Evolutionary conservation across 1,140 invertebrate species (phyloP).

Genomic region (Ridgeia piscesae): DNA sequence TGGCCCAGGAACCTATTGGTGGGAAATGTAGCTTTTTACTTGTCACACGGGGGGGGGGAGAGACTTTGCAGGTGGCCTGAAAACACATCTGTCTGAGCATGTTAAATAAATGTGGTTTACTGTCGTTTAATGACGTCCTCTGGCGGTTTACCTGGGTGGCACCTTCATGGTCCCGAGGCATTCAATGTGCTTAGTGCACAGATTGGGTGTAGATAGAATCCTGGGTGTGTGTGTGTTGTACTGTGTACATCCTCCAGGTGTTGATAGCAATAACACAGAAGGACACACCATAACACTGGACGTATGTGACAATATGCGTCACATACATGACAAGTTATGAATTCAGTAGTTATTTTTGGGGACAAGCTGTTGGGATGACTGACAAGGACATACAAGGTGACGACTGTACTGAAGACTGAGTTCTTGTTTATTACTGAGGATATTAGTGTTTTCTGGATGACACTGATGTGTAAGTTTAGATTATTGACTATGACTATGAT

Average conservation of each 20-base stretch:
- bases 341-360: neutral
- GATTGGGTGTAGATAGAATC: neutral
- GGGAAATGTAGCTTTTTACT: neutral
- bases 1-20: neutral
- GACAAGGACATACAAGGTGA: neutral
- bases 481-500: no score
- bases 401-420: neutral
- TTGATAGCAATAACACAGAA: neutral
- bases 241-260: neutral
- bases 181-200: neutral
- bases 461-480: no score
- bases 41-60: neutral
- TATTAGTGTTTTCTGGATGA: no score
- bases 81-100: neutral
- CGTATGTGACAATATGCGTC: neutral
- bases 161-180: neutral
- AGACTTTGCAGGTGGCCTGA: neutral
- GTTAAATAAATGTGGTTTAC: neutral
- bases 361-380: neutral
- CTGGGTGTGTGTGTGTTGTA: neutral
- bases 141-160: neutral
- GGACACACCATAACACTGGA: neutral
- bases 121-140: neutral
- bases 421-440: no score
- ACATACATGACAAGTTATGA: no score